These are phyloP conservation scores for Drusus annulatus DNA, from an alignment of 1,140 invertebrate genomes.

Conservation along the genomic window DNA sequence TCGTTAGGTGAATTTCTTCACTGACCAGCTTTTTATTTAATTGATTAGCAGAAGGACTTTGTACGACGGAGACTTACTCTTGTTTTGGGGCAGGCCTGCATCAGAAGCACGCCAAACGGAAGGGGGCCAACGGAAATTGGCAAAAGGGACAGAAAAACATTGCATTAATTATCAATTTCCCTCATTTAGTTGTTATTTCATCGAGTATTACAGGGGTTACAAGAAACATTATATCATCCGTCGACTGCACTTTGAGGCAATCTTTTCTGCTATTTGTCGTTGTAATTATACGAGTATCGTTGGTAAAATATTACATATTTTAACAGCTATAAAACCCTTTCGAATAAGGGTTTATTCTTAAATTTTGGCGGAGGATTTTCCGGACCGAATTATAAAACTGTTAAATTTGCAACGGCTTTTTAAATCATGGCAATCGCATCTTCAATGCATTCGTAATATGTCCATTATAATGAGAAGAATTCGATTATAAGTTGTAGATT, in stretches of 20 bases:
- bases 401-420: constrained; percentile 38
- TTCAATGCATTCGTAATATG: constrained; percentile 33
- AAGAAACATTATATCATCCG: not conserved
- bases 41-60: constrained; percentile 61
- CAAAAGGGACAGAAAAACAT: constrained; percentile 68
- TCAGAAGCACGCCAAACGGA: constrained; percentile 56
- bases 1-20: constrained; percentile 58
- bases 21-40: constrained; percentile 66
- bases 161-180: constrained; percentile 56
- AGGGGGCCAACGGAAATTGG: constrained; percentile 61
- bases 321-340: constrained; percentile 1
- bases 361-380: not conserved
- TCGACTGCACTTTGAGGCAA: not conserved
- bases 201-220: constrained; percentile 14
- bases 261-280: constrained; percentile 11
- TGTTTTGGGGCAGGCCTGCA: constrained; percentile 70
- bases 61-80: constrained; percentile 66
- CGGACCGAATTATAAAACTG: constrained; percentile 27
- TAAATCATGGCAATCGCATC: constrained; percentile 27
- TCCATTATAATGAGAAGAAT: not conserved
- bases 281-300: not conserved
- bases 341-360: constrained; percentile 10
- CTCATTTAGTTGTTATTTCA: constrained; percentile 20
- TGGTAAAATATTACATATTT: constrained; percentile 2
- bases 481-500: not conserved